These are phyloP conservation scores for Drosophila pseudotalamancana DNA, from an alignment of 2,888 invertebrate genomes.

Conservation along the genomic window DNA sequence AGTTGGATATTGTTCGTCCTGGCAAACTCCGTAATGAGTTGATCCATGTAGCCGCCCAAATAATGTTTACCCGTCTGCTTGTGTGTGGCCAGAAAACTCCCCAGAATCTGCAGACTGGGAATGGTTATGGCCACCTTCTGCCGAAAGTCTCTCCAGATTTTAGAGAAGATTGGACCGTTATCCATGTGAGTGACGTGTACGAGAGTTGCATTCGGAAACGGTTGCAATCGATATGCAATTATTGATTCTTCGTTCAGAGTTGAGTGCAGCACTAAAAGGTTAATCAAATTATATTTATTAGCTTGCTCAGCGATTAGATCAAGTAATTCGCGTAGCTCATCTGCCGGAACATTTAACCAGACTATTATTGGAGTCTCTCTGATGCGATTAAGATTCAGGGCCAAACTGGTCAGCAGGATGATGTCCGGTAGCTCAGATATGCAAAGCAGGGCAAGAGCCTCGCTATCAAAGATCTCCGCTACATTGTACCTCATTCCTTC, in stretches of 20 bases:
- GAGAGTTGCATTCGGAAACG: conserved; percentile 26
- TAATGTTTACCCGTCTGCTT: background rate
- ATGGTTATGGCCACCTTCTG: background rate
- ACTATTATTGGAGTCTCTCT: conserved; percentile 23
- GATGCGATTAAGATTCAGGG: conserved; percentile 10
- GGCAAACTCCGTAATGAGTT: conserved; percentile 12
- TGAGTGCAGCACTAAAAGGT: conserved; percentile 19
- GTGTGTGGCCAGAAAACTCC: background rate
- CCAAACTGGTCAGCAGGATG: conserved; percentile 14
- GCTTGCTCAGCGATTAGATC: background rate
- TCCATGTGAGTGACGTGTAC: background rate
- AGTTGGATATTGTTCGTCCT: conserved; percentile 7
- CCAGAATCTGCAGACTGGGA: background rate
- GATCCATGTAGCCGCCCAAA: conserved; percentile 1
- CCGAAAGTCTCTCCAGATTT: background rate
- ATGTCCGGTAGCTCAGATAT: conserved; percentile 1
- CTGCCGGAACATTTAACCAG: background rate
- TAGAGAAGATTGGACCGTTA: background rate
- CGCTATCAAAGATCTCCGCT: background rate
- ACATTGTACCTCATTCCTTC: background rate
- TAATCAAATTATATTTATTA: background rate
- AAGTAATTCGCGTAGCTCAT: background rate
- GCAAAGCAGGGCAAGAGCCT: conserved; percentile 25
- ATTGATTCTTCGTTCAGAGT: background rate
- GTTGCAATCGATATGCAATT: background rate